These are phyloP conservation scores for Zeuzera pyrina DNA, from an alignment of 2,888 invertebrate genomes.

Conservation along the genomic window DNA sequence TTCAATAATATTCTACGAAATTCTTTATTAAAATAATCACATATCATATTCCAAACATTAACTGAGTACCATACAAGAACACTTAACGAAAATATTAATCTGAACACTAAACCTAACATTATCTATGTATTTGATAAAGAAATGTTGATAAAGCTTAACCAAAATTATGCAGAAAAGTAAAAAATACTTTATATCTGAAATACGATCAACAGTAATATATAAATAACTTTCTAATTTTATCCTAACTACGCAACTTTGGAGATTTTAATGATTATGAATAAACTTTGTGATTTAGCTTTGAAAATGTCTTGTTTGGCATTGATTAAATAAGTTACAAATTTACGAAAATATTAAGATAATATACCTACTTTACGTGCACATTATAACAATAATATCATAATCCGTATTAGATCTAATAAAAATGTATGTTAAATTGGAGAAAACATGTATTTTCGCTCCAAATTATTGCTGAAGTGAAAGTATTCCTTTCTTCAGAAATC, in stretches of 20 bases:
- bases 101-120: constrained; percentile 77
- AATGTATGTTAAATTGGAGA: neutral
- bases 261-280: no score
- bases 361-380: neutral
- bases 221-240: no score
- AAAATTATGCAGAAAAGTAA: neutral
- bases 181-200: neutral
- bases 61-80: constrained; percentile 82
- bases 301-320: no score
- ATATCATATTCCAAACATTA: constrained; percentile 80
- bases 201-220: no score
- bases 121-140: constrained; percentile 8
- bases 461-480: no score
- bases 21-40: constrained; percentile 81
- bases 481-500: neutral
- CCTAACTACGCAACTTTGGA: no score
- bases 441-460: no score
- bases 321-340: no score
- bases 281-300: no score
- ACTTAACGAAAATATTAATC: constrained; percentile 76
- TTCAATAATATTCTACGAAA: constrained; percentile 75
- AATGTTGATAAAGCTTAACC: neutral
- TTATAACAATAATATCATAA: neutral
- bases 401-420: neutral
- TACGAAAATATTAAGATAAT: neutral